These are phyloP conservation scores for Patiria pectinifera DNA, from an alignment of 53 echinoderm and acorn worm genomes.

Conservation along the genomic window DNA sequence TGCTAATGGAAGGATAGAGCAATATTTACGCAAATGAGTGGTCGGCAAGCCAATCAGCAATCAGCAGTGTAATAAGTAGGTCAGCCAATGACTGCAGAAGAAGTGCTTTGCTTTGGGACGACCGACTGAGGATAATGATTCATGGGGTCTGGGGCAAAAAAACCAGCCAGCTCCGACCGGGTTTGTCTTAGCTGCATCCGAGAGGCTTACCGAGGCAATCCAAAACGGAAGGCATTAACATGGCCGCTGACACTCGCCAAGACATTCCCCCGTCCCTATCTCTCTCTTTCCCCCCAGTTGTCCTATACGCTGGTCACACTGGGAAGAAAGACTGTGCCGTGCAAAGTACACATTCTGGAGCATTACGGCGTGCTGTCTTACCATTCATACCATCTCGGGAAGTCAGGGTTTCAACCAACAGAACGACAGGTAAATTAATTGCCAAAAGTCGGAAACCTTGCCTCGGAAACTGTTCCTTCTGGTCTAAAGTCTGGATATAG, in stretches of 20 bases:
- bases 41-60: not conserved
- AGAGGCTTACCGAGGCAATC: constrained; percentile 35
- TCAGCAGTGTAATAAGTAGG: not conserved
- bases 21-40: not conserved
- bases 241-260: constrained; percentile 45
- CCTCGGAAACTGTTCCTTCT: no score
- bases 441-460: no score
- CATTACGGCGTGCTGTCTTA: no score
- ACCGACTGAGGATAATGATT: constrained; percentile 21
- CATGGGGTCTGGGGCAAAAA: not conserved
- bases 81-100: not conserved
- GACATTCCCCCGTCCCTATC: not conserved
- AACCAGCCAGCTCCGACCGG: not conserved
- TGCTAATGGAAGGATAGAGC: not conserved
- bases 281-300: not conserved
- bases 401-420: no score
- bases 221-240: constrained; percentile 49
- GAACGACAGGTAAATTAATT: no score
- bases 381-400: no score
- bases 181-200: constrained; percentile 36
- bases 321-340: not conserved
- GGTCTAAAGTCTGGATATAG: no score
- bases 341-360: no score
- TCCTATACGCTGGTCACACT: not conserved
- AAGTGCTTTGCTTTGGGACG: not conserved